Base-by-base conservation (phyloP, 1,140 invertebrate genomes). In the Scaptomyza pallida region DNA sequence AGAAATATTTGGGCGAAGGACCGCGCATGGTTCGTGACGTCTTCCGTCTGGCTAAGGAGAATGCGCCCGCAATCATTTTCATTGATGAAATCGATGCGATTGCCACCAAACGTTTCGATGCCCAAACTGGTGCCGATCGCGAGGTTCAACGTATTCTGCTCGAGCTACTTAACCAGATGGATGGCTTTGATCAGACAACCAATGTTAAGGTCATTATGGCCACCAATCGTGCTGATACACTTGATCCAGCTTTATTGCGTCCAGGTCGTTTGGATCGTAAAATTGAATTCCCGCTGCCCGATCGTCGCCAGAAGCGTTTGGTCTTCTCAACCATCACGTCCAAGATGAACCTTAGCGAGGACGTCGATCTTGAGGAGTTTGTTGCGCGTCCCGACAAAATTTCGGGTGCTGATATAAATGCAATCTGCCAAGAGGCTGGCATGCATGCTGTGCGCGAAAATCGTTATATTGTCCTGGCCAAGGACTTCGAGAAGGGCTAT, bases 141-240 rank as follows among this genome's bases (percentile, higher is more conserved):
- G 99, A 99, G 93, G 99, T 99, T 0, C 99, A 99, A 92, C 95
- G 99, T 92, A 99, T 99, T 92, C 92, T 99, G 2, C 92, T 99
- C 3, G 99, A 99, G 90, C 93, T 99, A 9, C 93, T 99, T 0
- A 99, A 99, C 93, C 99, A 99, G 93, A 99, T 99, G 99, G 99
- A 99, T 93, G 99, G 99, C 52, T 99, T 99, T 93, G 99, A 99
- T 94, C 98, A 99, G 92, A 99, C 98, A 2, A 99, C 99, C 15
- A 99, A 99, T 93, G 99, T 99, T 13, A 99, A 99, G 94, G 98
- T 99, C 12, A 99, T 99, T 43, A 99, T 99, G 99, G 99, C 99
- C 2, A 99, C 99, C 1, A 99, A 99, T 71, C 77, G 90, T 30
- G 98, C 98, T 19, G 99, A 99, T 90, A 99, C 99, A 2, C 92